phyloP scores from a whole-genome alignment of 2,797 vertebrate species.

The Onychomys torridus region DNA sequence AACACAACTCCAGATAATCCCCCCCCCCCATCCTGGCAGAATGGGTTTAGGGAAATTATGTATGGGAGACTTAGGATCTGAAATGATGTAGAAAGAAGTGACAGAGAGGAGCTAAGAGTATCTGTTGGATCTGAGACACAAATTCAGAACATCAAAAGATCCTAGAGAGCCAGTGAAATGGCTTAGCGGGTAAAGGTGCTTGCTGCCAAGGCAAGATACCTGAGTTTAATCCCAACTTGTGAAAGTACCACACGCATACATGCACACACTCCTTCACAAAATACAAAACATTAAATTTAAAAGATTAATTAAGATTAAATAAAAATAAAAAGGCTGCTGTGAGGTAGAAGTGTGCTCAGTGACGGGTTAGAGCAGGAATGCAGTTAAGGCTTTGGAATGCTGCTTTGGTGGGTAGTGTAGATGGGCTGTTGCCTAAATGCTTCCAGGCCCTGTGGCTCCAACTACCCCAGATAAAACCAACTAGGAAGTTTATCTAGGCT shows the following conservation, averaged over 20 bases:
- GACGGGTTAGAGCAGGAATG: neutral
- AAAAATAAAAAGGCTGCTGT: neutral
- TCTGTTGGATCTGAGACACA: neutral
- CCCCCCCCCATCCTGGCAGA: neutral
- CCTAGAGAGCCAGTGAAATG: neutral
- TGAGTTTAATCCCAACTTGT: neutral
- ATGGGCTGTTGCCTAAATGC: neutral
- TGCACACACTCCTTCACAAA: neutral
- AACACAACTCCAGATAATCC: neutral
- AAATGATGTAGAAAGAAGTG: neutral
- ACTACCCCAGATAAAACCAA: neutral
- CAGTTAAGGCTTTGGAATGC: neutral
- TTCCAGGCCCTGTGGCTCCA: neutral
- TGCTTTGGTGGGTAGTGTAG: neutral
- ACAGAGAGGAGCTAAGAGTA: neutral
- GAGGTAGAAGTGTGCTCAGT: neutral
- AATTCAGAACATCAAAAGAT: neutral
- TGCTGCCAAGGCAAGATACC: neutral
- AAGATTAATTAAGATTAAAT: neutral
- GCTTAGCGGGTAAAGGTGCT: neutral
- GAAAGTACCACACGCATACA: neutral
- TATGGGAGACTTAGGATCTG: neutral
- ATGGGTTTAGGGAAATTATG: neutral
- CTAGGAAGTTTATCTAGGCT: neutral
- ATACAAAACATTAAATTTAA: neutral